A percentile compares a stretch with the other conserved stretches of the same genome.
Conservation (phyloP, 2,797 vertebrate species). For the Cryptoprocta ferox region DNA sequence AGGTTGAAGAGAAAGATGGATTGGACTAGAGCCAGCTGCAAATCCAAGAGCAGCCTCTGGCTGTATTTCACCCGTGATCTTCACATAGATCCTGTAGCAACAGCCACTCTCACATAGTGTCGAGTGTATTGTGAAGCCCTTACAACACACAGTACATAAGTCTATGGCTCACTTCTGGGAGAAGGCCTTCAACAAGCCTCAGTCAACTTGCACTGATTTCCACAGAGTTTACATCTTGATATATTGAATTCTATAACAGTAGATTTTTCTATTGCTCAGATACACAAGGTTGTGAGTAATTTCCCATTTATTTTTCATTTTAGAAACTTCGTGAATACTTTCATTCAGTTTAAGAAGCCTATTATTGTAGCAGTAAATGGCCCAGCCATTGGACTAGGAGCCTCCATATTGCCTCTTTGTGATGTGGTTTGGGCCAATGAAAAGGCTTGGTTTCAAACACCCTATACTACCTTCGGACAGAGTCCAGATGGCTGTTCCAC, state of each 20-base stretch:
- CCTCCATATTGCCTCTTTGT: slow-evolving; percentile 96
- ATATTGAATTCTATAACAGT: not conserved
- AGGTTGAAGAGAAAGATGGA: not conserved
- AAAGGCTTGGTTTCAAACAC: slow-evolving; percentile 99
- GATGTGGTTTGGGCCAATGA: slow-evolving; percentile 99
- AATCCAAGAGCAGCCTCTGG: not conserved
- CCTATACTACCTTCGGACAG: slow-evolving; percentile 96
- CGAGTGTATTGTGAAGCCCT: not conserved
- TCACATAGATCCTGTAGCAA: accelerated
- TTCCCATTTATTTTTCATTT: slow-evolving; percentile 71
- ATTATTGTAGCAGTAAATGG: slow-evolving; percentile 97
- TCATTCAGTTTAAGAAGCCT: slow-evolving; percentile 99
- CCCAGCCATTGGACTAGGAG: slow-evolving; percentile 96
- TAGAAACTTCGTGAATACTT: slow-evolving; percentile 98
- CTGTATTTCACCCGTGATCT: accelerated
- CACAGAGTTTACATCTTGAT: not conserved
- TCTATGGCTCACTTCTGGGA: not conserved
- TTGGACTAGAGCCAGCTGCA: not conserved
- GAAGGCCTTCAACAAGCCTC: not conserved
- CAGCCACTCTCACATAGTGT: accelerated
- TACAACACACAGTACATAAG: not conserved
- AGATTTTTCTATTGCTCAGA: slow-evolving; percentile 67
- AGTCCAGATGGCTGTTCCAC: slow-evolving; percentile 97
- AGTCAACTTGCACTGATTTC: not conserved
- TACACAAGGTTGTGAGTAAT: slow-evolving; percentile 71